These are phyloP conservation scores for Beris chalybata DNA, from an alignment of 2,888 invertebrate genomes.

Conservation along the genomic window DNA sequence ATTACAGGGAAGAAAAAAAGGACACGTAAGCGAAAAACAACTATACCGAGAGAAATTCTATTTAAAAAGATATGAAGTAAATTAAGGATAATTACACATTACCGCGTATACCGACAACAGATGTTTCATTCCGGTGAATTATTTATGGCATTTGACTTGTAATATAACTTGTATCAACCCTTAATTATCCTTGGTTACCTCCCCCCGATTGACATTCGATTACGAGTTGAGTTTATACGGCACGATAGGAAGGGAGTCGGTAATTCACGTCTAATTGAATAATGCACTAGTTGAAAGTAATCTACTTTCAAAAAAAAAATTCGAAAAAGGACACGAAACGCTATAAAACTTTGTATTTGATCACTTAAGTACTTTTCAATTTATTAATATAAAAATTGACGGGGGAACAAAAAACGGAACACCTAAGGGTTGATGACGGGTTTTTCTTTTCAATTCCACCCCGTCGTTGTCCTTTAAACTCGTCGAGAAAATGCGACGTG, in stretches of 20 bases:
- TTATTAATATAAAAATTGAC: background rate
- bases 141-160: conserved; percentile 27
- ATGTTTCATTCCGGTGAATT: conserved; percentile 25
- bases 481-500: background rate
- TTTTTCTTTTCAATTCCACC: too few relatives aligned
- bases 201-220: too few relatives aligned
- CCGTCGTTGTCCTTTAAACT: too few relatives aligned
- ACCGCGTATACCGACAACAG: conserved; percentile 21
- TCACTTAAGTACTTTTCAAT: conserved; percentile 7
- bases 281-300: too few relatives aligned
- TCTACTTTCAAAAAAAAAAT: too few relatives aligned
- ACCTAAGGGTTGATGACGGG: too few relatives aligned
- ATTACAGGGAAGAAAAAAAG: background rate
- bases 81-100: conserved; percentile 14
- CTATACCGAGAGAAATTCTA: too few relatives aligned
- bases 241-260: too few relatives aligned
- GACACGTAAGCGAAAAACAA: conserved; percentile 17
- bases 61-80: conserved; percentile 13
- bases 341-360: background rate
- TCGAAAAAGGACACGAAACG: too few relatives aligned
- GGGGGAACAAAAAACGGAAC: too few relatives aligned
- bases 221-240: too few relatives aligned
- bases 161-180: conserved; percentile 9
- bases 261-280: too few relatives aligned
- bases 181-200: background rate